Evolutionary conservation across 2,888 invertebrate genomes (phyloP).

Genomic region (Phortica magna): DNA sequence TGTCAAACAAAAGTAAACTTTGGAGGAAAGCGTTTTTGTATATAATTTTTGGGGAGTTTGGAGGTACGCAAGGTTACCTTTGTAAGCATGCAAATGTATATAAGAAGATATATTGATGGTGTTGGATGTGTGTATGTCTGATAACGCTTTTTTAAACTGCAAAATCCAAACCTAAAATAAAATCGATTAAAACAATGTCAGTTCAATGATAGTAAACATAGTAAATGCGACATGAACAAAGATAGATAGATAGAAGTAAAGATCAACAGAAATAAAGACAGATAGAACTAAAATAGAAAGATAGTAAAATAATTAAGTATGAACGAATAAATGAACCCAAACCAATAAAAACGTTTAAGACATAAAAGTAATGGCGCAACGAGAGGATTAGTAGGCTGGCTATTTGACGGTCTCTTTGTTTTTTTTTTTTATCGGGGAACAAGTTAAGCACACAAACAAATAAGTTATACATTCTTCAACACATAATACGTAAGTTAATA

Average conservation of each 20-base stretch:
- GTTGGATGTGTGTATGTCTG: background rate
- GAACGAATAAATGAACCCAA: too few species aligned
- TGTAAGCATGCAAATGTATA: background rate
- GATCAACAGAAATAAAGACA: background rate
- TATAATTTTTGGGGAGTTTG: background rate
- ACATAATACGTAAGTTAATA: too few species aligned
- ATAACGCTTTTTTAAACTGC: conserved; percentile 51
- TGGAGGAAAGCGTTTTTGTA: background rate
- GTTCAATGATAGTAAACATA: conserved; percentile 35
- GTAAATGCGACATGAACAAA: conserved; percentile 47
- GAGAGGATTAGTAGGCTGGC: too few species aligned
- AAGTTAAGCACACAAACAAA: too few species aligned
- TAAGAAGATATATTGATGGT: background rate
- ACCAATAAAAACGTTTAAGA: too few species aligned
- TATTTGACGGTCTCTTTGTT: too few species aligned
- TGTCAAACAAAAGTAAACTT: background rate
- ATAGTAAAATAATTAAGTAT: background rate
- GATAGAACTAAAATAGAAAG: conserved; percentile 24
- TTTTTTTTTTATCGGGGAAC: too few species aligned
- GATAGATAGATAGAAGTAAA: conserved; percentile 29
- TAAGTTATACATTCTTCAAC: too few species aligned
- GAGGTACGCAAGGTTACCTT: background rate
- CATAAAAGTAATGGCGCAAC: too few species aligned
- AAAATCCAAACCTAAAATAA: conserved; percentile 70
- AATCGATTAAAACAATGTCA: conserved; percentile 52